Conservation (phyloP, 92 coral and sea anemone species). For the Epizoanthus stellaris region DNA sequence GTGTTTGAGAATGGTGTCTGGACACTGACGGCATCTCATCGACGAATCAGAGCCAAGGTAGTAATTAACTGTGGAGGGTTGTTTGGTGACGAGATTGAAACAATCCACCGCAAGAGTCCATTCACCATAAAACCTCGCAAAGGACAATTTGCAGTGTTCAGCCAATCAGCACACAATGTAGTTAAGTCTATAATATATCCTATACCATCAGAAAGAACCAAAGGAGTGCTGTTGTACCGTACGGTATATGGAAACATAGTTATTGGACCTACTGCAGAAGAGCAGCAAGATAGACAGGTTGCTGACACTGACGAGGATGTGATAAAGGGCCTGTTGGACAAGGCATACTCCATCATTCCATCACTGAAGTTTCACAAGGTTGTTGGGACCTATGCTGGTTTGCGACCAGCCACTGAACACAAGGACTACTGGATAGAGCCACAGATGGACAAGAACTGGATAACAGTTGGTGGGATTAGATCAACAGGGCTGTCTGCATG, state of each 20-base stretch:
- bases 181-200: constrained; percentile 76
- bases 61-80: constrained; percentile 86
- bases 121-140: constrained; percentile 83
- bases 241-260: constrained; percentile 75
- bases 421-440: constrained; percentile 78
- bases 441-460: constrained; percentile 58
- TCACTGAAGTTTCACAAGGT: constrained; percentile 56
- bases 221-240: constrained; percentile 73
- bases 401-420: constrained; percentile 84
- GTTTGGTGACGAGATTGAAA: constrained; percentile 75
- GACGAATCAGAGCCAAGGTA: constrained; percentile 61
- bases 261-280: constrained; percentile 88
- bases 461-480: constrained; percentile 83
- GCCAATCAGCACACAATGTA: constrained; percentile 65
- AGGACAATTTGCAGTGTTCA: constrained; percentile 81
- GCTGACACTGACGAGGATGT: constrained; percentile 63
- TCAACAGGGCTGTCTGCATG: constrained; percentile 86
- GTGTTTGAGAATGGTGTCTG: constrained; percentile 47
- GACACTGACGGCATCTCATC: constrained; percentile 61
- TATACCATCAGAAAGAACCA: constrained; percentile 74
- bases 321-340: constrained; percentile 50
- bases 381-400: constrained; percentile 80
- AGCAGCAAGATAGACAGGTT: constrained; percentile 65
- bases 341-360: constrained; percentile 62
- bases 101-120: constrained; percentile 66